Percentiles rank a stretch among this genome's conserved stretches.
Conservation (phyloP, 64 coral and sea anemone species). For the Trachythela sp. region DNA sequence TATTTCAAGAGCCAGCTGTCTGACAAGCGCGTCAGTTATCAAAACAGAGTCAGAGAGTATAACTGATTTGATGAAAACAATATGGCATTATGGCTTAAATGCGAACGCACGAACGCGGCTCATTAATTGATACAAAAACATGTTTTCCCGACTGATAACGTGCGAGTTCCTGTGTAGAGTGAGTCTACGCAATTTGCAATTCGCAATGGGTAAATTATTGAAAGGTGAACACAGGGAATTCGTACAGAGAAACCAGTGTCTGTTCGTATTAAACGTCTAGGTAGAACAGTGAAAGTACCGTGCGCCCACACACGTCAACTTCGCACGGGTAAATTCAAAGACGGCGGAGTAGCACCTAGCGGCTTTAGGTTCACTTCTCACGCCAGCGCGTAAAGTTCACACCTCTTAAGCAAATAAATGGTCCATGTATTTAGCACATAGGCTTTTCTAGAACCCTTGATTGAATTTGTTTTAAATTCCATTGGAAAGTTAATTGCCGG, state of each 20-base stretch:
- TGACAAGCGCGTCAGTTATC: constrained; percentile 19
- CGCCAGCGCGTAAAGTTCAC: background rate
- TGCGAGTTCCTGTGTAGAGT: background rate
- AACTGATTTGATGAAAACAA: constrained; percentile 28
- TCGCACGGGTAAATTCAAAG: background rate
- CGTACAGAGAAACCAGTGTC: background rate
- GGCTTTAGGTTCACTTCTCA: background rate
- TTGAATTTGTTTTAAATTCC: background rate
- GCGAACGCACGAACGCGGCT: background rate
- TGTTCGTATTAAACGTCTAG: background rate
- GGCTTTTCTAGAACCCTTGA: background rate
- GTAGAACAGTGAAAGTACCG: background rate
- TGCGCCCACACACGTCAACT: background rate
- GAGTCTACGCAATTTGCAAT: background rate
- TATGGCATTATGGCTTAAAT: constrained; percentile 30
- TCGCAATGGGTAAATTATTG: background rate
- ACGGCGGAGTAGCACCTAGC: background rate
- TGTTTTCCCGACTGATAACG: constrained; percentile 23
- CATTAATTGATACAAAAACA: constrained; percentile 16
- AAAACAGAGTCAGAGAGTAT: background rate
- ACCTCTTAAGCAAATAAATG: background rate
- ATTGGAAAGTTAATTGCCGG: background rate
- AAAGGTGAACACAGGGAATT: background rate
- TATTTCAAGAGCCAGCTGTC: constrained; percentile 26
- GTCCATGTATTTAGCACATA: background rate